Evolutionary conservation across 1,140 invertebrate species (phyloP), one percentile per base, ranked within the genome.

Genomic region (Stratiolaelaps scimitus): DNA sequence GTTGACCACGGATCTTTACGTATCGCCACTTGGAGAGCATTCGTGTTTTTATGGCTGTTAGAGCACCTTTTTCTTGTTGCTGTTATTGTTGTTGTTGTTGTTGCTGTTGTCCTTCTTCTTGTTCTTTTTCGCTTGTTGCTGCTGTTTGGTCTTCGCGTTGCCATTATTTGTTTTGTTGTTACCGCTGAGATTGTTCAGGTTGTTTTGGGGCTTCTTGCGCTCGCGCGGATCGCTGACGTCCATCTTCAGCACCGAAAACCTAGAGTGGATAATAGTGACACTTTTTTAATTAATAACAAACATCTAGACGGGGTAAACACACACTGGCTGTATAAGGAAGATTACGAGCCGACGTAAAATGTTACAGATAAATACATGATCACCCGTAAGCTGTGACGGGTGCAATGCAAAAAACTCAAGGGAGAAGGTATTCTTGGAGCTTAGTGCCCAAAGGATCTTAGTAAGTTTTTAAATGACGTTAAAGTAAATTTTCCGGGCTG

Each of bases 171-270:
- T 23, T 60, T 26, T 15, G 53, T 34, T 26, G 26, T 60, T 17
- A 60, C 53, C 10, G 53, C 34, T 10, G 10, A 40, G 4, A 10
- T 40, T 40, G 10, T 40, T 40, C 34, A 40, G 5, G 34, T 40
- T 40, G 10, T 10, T 40, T 40, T 40, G 53, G 23, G 53, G 26
- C 34, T 23, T 15, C 53, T 60, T 60, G 53, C 53, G 53, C 23
- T 60, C 53, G 13, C 26, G 34, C 4, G 53, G 53, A 60, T 60
- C 53, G 6, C 26, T n/a, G 17, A 60, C 53, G 10, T 60, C 53
- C 20, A 23, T 60, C 23, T 60, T 60, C 4, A 60, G 20, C 15
- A 60, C 53, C 15, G 53, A 60, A 60, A 60, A 60, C 53, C 53
- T 60, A 10, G 15, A 26, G 26, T 4, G 23, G 2, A 2, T 29